Conservation (phyloP, 2,797 vertebrate genomes). For the Malurus leucopterus region DNA sequence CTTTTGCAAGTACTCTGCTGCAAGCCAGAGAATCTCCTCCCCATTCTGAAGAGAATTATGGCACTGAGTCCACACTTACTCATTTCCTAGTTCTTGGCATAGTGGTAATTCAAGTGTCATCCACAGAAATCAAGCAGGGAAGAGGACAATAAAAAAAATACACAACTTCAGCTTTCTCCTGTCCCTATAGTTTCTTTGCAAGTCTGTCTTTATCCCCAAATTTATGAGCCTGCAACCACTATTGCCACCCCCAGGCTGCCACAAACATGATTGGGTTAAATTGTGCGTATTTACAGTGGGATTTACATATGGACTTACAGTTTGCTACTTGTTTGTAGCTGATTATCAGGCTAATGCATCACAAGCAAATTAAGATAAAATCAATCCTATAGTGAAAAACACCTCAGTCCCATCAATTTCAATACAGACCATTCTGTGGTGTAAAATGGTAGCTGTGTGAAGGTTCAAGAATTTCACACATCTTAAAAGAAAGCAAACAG, state of each 20-base stretch:
- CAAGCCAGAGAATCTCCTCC: neutral
- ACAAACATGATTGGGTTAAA: neutral
- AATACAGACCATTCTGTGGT: neutral
- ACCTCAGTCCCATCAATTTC: neutral
- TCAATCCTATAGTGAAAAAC: neutral
- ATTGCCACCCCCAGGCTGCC: neutral
- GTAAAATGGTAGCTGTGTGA: neutral
- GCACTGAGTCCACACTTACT: neutral
- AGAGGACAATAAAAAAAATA: neutral
- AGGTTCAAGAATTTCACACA: neutral
- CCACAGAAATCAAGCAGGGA: neutral
- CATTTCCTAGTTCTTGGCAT: constrained; percentile 23
- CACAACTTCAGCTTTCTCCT: neutral
- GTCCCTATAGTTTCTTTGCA: neutral
- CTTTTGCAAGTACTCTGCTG: neutral
- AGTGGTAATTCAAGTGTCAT: neutral
- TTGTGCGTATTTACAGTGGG: neutral
- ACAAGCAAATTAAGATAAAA: neutral
- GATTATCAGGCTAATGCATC: neutral
- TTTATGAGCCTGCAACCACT: neutral
- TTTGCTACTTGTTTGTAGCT: neutral
- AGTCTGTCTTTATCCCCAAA: neutral
- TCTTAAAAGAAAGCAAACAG: neutral
- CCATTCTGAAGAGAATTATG: neutral
- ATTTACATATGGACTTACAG: neutral